Conservation (phyloP, 2,888 invertebrate genomes). For the Acleris sparsana region DNA sequence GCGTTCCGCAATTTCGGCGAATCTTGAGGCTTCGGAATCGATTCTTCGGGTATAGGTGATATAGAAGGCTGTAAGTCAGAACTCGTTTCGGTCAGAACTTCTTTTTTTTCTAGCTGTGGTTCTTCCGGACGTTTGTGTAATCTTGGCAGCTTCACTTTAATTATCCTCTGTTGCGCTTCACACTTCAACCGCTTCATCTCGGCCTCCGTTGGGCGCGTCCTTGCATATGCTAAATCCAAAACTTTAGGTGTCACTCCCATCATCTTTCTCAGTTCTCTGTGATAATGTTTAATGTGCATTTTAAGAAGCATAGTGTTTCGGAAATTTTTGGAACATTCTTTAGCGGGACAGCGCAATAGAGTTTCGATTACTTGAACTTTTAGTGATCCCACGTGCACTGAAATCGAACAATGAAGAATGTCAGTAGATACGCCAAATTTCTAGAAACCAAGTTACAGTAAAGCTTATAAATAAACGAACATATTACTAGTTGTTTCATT, state of each 20-base stretch:
- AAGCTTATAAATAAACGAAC: no score
- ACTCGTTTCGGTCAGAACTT: conserved; percentile 43
- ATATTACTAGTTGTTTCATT: neutral
- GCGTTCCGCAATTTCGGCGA: conserved; percentile 72
- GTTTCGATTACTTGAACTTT: conserved; percentile 88
- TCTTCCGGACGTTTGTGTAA: conserved; percentile 61
- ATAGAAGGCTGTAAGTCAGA: conserved; percentile 44
- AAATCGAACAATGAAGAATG: conserved; percentile 40
- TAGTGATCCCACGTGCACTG: conserved; percentile 83
- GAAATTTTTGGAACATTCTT: conserved; percentile 94
- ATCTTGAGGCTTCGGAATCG: conserved; percentile 54
- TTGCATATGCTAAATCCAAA: conserved; percentile 91
- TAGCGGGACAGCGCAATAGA: conserved; percentile 88
- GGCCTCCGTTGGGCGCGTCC: conserved; percentile 75
- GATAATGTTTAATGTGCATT: conserved; percentile 98
- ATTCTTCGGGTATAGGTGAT: conserved; percentile 39
- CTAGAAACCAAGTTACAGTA: no score
- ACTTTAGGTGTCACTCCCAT: conserved; percentile 93
- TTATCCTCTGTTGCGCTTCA: conserved; percentile 52
- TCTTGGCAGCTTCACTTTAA: conserved; percentile 67
- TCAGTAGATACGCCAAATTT: no score
- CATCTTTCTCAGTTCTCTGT: conserved; percentile 89
- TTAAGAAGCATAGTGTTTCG: conserved; percentile 94
- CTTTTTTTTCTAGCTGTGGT: conserved; percentile 44
- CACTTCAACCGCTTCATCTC: conserved; percentile 43